Percentiles rank a stretch among this genome's conserved stretches.
Evolutionary conservation across 2,113 vertebrate genomes (phyloP).

Genomic region (Oriolus oriolus): DNA sequence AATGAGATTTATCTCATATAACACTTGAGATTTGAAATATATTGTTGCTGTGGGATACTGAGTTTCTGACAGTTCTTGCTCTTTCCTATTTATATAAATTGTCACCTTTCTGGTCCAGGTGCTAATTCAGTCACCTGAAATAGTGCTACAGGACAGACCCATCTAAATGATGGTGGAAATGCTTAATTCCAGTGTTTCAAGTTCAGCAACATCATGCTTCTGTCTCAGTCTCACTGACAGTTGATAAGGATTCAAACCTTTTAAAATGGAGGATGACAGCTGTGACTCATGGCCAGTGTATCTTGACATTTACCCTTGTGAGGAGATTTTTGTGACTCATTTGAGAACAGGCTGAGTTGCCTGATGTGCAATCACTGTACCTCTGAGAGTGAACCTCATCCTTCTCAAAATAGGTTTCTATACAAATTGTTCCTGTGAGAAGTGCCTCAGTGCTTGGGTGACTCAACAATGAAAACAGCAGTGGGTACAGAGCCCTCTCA

Average conservation of each 20-base stretch:
- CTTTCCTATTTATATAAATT: not conserved
- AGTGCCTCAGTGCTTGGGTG: not conserved
- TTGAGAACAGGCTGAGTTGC: not conserved
- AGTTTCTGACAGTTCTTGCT: not conserved
- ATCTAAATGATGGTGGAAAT: not conserved
- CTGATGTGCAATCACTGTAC: not conserved
- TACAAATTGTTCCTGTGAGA: not conserved
- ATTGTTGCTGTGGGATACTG: not conserved
- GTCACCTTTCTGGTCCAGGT: not conserved
- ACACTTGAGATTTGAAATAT: not conserved
- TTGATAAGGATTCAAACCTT: not conserved
- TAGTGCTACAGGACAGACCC: not conserved
- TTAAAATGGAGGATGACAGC: not conserved
- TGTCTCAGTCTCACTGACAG: not conserved
- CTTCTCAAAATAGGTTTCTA: not conserved
- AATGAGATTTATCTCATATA: not conserved
- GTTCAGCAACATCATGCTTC: not conserved
- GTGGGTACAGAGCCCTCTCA: not conserved
- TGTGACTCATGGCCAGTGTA: not conserved
- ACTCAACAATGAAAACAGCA: not conserved
- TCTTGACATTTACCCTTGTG: not conserved
- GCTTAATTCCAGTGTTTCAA: not conserved
- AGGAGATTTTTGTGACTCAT: constrained; percentile 5
- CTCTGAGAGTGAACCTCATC: not conserved
- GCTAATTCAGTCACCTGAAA: not conserved